phyloP scores from a whole-genome alignment of 2,113 vertebrate genomes.

The Microtus montanus region DNA sequence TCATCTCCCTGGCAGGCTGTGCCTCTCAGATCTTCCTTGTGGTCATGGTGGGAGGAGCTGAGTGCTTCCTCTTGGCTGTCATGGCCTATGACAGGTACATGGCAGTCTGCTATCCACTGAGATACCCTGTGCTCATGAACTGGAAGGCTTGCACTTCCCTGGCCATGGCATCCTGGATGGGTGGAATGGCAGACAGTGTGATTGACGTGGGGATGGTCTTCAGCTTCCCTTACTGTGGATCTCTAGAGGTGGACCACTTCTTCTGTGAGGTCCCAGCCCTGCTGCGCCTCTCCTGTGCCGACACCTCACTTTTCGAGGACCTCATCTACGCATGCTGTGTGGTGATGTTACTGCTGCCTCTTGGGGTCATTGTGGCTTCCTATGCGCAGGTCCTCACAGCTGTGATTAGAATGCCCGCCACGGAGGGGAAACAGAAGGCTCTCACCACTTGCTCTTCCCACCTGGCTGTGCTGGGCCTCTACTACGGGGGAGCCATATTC shows the following conservation, averaged over 20 bases:
- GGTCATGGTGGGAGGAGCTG: slow-evolving; percentile 16
- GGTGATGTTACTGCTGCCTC: slow-evolving; percentile 50
- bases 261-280: slow-evolving; percentile 57
- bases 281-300: slow-evolving; percentile 3
- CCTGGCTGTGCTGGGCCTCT: slow-evolving; percentile 20
- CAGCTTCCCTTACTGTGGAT: slow-evolving; percentile 34
- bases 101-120: background rate
- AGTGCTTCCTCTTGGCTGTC: slow-evolving; percentile 52
- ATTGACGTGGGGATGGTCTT: background rate
- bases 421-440: slow-evolving; percentile 33
- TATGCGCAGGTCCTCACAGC: background rate
- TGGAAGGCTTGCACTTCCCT: slow-evolving; percentile 27
- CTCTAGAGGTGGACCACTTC: slow-evolving; percentile 35
- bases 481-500: slow-evolving; percentile 42
- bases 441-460: slow-evolving; percentile 59
- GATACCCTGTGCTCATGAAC: slow-evolving; percentile 39
- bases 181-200: slow-evolving; percentile 3
- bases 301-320: slow-evolving; percentile 53
- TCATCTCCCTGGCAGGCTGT: slow-evolving; percentile 11
- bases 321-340: slow-evolving; percentile 47
- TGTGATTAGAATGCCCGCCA: slow-evolving; percentile 35
- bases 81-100: slow-evolving; percentile 55
- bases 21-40: slow-evolving; percentile 35
- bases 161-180: slow-evolving; percentile 1
- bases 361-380: slow-evolving; percentile 45